Evolutionary conservation across 2,888 invertebrate genomes (phyloP).

Genomic region (Orthosia incerta): DNA sequence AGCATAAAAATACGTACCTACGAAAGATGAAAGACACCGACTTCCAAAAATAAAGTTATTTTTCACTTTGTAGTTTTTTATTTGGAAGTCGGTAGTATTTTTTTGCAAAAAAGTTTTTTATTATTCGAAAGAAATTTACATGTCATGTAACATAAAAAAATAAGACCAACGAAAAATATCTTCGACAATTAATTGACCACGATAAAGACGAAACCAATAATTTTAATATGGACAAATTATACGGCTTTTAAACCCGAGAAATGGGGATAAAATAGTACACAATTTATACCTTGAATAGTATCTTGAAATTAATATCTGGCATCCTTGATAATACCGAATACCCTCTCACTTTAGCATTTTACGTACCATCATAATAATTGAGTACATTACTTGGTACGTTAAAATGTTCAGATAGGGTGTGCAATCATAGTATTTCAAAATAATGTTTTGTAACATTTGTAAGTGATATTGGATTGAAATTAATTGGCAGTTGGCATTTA

Average conservation of each 20-base stretch:
- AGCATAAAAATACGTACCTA: no score
- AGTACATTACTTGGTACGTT: conserved; percentile 37
- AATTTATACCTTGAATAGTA: conserved; percentile 44
- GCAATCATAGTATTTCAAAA: conserved; percentile 52
- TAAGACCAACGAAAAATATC: conserved; percentile 19
- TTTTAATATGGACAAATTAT: conserved; percentile 54
- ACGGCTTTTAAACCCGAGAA: conserved; percentile 40
- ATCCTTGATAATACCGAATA: conserved; percentile 56
- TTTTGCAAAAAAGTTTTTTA: no score
- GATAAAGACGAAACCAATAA: conserved; percentile 40
- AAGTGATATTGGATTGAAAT: conserved; percentile 59
- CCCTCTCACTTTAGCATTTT: conserved; percentile 59
- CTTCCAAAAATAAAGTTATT: no score
- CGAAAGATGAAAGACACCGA: no score
- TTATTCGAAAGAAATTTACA: conserved; percentile 12
- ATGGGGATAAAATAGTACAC: conserved; percentile 23
- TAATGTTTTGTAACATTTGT: conserved; percentile 52
- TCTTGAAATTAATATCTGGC: conserved; percentile 53
- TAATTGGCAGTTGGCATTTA: conserved; percentile 63
- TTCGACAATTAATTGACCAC: conserved; percentile 27
- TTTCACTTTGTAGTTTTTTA: no score
- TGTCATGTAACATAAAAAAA: conserved; percentile 13
- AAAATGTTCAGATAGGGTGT: conserved; percentile 46
- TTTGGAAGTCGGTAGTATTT: no score
- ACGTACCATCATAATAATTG: conserved; percentile 37